Base-by-base conservation (phyloP, 2,888 invertebrate species). In the Phalangium opilio region DNA sequence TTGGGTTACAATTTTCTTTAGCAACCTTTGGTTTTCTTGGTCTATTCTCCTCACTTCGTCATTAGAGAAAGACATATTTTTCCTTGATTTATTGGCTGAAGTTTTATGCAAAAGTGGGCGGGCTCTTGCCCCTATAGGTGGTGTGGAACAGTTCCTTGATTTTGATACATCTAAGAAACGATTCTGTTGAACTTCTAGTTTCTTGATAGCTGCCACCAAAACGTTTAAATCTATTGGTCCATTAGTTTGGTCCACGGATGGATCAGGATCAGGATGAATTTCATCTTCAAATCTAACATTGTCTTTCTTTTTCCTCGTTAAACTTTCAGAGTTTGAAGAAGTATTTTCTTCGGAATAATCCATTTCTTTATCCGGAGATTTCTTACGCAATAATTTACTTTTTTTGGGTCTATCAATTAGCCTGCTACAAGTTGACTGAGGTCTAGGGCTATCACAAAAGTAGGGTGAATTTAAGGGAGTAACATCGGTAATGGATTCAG, bases 21-120 rank as follows among this genome's bases (percentile, higher is more conserved):
- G 53, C 34, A 71, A 57, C 49, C 67, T 59, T 34, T 66, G 65
- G 58, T 71, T 71, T 17, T 70, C 69, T 18, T 64, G 56, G 49
- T 70, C 69, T 44, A 71, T 71, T 55, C 61, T 62, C 32, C 65
- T 56, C 49, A 67, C 60, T 53, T 70, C 63, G 3, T 65, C 66
- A 34, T 67, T 65, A 1, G 66, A 63, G 48, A 71, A 70, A 34
- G 66, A 67, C 64, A 67, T 67, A 53, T 70, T 70, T 20, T 52
- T 55, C 7, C 52, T 35, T 36, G 20, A 45, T 45, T 35, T 47
- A 50, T 4, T 27, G 27, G 27, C 27, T 27, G 27, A 27, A 27
- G 27, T 8, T 27, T 8, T 27, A 7, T 27, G 27, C 8, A 27
- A 27, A 27, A 27, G 27, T 27, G 27, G 27, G 8, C 27, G 8